Conservation (phyloP, 2,113 vertebrate species). For the Odontophorus gujanensis region DNA sequence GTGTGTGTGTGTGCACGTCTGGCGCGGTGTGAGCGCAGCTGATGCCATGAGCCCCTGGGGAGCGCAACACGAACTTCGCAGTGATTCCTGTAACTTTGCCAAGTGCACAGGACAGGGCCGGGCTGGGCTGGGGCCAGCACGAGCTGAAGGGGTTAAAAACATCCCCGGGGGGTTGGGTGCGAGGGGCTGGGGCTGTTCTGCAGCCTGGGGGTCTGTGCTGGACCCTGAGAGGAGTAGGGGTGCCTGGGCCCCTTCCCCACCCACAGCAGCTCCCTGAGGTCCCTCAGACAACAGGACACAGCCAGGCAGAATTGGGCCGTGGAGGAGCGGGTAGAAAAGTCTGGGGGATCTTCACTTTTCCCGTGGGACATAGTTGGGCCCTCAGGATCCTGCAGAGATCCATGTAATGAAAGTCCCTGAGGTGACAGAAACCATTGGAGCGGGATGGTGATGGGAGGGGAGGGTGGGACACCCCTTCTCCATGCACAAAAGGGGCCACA, state of each 20-base stretch:
- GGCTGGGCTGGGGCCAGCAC: neutral
- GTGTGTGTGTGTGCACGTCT: neutral
- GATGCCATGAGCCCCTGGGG: neutral
- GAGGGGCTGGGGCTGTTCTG: neutral
- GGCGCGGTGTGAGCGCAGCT: neutral
- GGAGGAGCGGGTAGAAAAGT: neutral
- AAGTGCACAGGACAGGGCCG: fast-evolving
- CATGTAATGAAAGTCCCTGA: neutral
- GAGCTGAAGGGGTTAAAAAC: neutral
- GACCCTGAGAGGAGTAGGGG: neutral
- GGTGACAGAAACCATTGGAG: fast-evolving
- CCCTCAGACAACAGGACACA: neutral
- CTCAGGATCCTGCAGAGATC: fast-evolving
- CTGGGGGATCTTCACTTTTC: neutral
- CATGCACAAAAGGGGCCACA: neutral
- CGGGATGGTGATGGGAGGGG: neutral
- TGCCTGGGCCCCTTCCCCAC: neutral
- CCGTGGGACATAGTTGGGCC: neutral
- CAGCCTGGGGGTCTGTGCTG: neutral
- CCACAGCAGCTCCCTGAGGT: fast-evolving
- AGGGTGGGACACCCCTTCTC: fast-evolving
- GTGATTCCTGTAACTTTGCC: neutral
- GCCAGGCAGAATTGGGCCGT: neutral
- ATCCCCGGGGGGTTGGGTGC: fast-evolving
- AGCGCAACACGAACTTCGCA: neutral